Percentiles rank a stretch among this genome's conserved stretches.
phyloP scores from a whole-genome alignment of 2,113 vertebrate species.

The Dasyurus viverrinus region DNA sequence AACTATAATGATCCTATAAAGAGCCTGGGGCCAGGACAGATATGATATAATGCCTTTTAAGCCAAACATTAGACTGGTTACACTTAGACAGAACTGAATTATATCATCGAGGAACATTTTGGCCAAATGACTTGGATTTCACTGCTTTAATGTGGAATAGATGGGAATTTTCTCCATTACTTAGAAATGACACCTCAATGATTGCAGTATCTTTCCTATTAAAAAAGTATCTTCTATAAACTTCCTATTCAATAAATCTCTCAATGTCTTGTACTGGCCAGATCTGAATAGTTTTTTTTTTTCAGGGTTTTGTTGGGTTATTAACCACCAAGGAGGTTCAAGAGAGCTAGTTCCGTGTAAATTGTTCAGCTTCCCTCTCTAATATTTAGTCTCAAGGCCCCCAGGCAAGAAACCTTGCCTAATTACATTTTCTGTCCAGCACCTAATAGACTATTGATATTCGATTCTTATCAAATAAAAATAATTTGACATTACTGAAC shows the following conservation, averaged over 20 bases:
- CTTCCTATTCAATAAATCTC: neutral
- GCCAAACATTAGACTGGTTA: neutral
- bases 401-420: constrained; percentile 13
- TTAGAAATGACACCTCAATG: neutral
- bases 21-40: neutral
- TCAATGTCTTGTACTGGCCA: neutral
- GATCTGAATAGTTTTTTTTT: neutral
- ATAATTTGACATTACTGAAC: neutral
- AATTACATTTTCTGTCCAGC: constrained; percentile 9
- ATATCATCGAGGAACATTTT: neutral
- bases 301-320: neutral
- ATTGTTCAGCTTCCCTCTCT: neutral
- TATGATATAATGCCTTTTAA: neutral
- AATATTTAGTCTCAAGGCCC: neutral
- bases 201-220: neutral
- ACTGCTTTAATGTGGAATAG: neutral
- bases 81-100: neutral
- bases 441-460: neutral
- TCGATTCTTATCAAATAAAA: constrained; percentile 7
- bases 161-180: neutral
- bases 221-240: neutral
- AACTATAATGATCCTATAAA: neutral
- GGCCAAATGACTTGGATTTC: neutral
- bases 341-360: neutral
- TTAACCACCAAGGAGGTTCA: constrained; percentile 9